Evolutionary conservation across 1,140 invertebrate genomes (phyloP).

Genomic region (Heterodera carotae): DNA sequence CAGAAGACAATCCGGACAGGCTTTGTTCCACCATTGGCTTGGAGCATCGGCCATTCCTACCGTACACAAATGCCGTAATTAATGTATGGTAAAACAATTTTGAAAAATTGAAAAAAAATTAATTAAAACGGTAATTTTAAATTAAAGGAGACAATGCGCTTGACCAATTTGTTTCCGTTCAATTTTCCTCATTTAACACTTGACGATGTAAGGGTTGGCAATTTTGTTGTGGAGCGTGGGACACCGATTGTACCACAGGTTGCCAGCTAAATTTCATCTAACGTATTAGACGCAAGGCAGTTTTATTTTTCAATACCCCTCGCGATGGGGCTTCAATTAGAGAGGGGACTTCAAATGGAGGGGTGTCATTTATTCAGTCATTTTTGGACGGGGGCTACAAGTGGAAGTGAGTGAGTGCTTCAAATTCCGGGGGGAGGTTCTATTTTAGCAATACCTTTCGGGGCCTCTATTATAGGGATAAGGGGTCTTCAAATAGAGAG

Average conservation of each 20-base stretch:
- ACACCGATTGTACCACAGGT: constrained; percentile 18
- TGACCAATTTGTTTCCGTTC: constrained; percentile 17
- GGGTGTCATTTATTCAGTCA: too few species aligned
- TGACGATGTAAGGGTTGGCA: constrained; percentile 15
- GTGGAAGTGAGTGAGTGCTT: too few species aligned
- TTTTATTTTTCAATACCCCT: not conserved
- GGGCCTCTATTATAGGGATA: too few species aligned
- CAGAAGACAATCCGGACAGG: not conserved
- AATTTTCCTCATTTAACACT: constrained; percentile 14
- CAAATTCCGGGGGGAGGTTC: too few species aligned
- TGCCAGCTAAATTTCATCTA: not conserved
- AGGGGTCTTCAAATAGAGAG: too few species aligned
- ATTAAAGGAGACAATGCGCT: constrained; percentile 16
- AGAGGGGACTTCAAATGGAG: too few species aligned
- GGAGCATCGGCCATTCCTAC: constrained; percentile 20
- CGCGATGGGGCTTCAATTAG: too few species aligned
- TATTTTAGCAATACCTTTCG: too few species aligned
- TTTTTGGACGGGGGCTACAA: too few species aligned
- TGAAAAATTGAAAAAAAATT: not conserved
- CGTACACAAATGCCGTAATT: constrained; percentile 30
- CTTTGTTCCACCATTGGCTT: constrained; percentile 22
- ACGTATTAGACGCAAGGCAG: too few species aligned
- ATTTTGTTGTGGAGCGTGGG: not conserved
- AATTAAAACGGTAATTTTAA: too few species aligned
- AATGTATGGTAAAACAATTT: constrained; percentile 5